These are phyloP conservation scores for Cichlasoma orientale DNA, from an alignment of 2,797 vertebrate genomes.

Conservation along the genomic window DNA sequence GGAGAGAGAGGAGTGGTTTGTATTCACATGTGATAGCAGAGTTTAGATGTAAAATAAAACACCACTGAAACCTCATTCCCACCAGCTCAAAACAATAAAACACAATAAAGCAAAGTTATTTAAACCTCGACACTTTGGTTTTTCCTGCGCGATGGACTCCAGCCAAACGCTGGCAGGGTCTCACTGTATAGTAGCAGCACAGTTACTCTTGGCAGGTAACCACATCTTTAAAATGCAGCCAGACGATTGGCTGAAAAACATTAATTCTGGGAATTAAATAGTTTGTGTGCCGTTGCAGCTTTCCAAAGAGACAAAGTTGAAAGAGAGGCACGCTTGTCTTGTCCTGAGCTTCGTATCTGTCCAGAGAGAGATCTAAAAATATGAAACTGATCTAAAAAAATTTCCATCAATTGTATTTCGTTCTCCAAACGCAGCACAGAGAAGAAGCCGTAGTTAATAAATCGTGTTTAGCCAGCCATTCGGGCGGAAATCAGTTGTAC, in stretches of 20 bases:
- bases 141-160: constrained; percentile 6
- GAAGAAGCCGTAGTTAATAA: constrained; percentile 9
- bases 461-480: constrained; percentile 7
- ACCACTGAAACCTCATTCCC: constrained; percentile 41
- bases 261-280: not conserved
- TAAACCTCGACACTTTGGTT: constrained; percentile 8
- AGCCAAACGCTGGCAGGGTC: constrained; percentile 1
- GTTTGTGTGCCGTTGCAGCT: not conserved
- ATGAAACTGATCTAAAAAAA: not conserved
- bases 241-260: constrained; percentile 11
- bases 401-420: not conserved
- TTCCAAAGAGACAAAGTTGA: not conserved
- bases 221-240: not conserved
- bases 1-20: not conserved
- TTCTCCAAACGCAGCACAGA: not conserved
- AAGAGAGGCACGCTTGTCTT: not conserved
- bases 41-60: constrained; percentile 19
- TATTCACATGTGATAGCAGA: constrained; percentile 6
- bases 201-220: constrained; percentile 21
- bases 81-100: constrained; percentile 42
- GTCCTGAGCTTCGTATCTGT: not conserved
- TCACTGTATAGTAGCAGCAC: constrained; percentile 13
- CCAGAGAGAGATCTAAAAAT: not conserved
- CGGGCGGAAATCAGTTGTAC: constrained; percentile 40
- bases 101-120: constrained; percentile 29